Base-by-base conservation (phyloP, 2,113 vertebrate genomes). In the Eolophus roseicapilla region DNA sequence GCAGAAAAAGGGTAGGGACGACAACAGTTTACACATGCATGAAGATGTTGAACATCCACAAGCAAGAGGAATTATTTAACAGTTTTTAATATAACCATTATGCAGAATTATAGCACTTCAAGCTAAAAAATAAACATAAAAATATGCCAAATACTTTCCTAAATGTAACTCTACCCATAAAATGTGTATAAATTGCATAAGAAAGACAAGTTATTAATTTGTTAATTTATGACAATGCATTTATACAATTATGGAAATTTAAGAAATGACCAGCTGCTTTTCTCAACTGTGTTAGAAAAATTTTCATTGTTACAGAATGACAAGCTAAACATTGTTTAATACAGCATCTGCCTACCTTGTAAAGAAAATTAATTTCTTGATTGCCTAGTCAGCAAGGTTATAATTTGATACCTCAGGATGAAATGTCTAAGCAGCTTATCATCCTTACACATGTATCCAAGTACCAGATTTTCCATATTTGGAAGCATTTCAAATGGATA, bases 71-170 rank as follows among this genome's bases (percentile, higher is more conserved):
- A 64, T 65, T 88, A 65, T 63, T 82, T 62, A 46, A 41, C 10
- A 86, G 64, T 68, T 96, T 97, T 92, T 86, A 84, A 52, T 81
- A 82, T 83, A 95, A 94, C 93, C 76, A 60, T 43, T 93, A 71
- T 76, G 46, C 64, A 96, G 65, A 49, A 94, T 86, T 93, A 88
- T 39, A 95, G 76, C 39, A 81, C 81, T 96, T 41, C 50, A 96
- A 96, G 68, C 55, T 84, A 88, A 78, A 88, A 92, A 90, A 75
- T 20, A 86, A 93, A 59, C 35, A 71, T 21, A 84, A 68, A 85
- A 93, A 52, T n/a, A 74, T 3, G 13, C 15, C 73, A 94, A 84
- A 50, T 24, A 75, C 59, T 91, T 88, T 86, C 70, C 79, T 41
- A 91, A 83, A 95, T 73, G 50, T 64, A 79, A 47, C 68, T 96